Evolutionary conservation across 2,113 vertebrate genomes (phyloP).

Genomic region (Oenanthe melanoleuca): DNA sequence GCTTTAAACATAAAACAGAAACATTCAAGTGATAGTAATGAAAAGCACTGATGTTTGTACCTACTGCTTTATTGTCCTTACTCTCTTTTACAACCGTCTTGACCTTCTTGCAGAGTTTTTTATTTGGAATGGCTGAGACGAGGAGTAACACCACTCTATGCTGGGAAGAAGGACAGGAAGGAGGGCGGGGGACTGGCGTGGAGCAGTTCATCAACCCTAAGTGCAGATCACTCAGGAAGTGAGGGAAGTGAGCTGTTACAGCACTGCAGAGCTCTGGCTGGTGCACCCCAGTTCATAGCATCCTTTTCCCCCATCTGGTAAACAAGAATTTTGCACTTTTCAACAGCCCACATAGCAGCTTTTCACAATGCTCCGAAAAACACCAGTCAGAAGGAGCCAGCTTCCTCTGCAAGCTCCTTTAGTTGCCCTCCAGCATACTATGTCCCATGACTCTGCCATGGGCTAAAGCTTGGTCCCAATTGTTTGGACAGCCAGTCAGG

Average conservation of each 20-base stretch:
- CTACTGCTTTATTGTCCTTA: background rate
- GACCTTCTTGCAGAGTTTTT: background rate
- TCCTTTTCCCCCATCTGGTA: background rate
- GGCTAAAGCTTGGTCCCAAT: background rate
- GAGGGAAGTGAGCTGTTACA: background rate
- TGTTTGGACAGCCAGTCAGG: background rate
- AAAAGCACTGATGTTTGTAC: background rate
- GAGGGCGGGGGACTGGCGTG: background rate
- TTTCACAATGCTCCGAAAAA: background rate
- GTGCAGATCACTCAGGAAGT: background rate
- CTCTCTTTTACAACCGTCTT: background rate
- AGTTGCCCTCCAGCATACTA: background rate
- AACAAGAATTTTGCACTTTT: background rate
- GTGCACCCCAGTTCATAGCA: background rate
- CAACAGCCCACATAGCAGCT: background rate
- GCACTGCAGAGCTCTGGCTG: background rate
- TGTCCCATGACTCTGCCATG: accelerated
- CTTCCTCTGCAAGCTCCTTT: background rate
- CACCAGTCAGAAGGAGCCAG: background rate
- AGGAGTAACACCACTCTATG: background rate
- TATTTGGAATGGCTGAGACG: background rate
- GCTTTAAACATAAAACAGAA: background rate
- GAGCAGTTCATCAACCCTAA: background rate
- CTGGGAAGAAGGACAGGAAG: background rate
- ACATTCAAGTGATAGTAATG: background rate